Evolutionary conservation across 2,797 vertebrate genomes (phyloP), one percentile per base, ranked within the genome.

Genomic region (Rousettus madagascariensis): DNA sequence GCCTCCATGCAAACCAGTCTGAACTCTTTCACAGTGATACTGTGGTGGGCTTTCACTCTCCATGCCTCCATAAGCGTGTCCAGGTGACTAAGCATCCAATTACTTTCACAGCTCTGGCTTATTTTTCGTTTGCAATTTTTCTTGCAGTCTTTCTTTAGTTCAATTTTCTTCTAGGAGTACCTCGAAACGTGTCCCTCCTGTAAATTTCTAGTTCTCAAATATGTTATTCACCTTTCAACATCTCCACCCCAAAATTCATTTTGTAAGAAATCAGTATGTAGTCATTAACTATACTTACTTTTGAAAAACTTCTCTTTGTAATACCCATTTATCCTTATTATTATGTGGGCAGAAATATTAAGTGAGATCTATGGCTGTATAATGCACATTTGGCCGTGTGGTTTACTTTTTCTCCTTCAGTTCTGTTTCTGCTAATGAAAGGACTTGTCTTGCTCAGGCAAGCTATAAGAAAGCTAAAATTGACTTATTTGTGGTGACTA

Each of bases 51-150:
- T 84, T 94, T 92, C 46, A 16, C 20, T 87, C 55, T 85, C 71
- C 55, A 75, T 4, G 3, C 51, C 51, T 90, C 92, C 33, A 12
- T 91, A 86, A 84, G 61, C 41, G 30, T 72, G 36, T 36, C 91
- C 57, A 90, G 75, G 82, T 92, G 90, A 95, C 22, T 72, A 69
- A 86, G n/a, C 51, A 86, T 95, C 71, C 89, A 57, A 88, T 51
- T 91, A 79, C 36, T 89, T 96, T 96, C 49, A 53, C 15, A 68
- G 15, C 55, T 92, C 65, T 84, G 82, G 30, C 87, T 87, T 94
- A 68, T 24, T 95, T 91, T 91, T 83, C n/a, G 68, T 91, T 94
- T 95, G 43, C 12, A 80, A 1, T 65, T 91, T 95, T 97, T 57
- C 59, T 74, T 82, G 22, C 55, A 43, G 3, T 74, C 11, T 66